Evolutionary conservation across 2,888 invertebrate genomes (phyloP).

Genomic region (Agriotes lineatus): DNA sequence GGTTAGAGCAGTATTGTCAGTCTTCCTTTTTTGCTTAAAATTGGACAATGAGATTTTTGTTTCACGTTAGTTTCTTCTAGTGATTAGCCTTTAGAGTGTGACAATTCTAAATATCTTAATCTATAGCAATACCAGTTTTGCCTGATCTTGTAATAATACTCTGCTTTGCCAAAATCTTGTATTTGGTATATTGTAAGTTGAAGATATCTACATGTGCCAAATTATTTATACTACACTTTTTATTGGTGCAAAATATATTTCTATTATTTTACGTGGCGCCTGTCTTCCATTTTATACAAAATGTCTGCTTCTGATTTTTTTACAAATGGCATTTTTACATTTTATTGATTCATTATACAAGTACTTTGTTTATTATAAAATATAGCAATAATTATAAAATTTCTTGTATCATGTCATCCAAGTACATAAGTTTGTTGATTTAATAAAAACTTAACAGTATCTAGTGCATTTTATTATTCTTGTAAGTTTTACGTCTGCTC

Average conservation of each 20-base stretch:
- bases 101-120: conserved; percentile 56
- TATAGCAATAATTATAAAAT: conserved; percentile 43
- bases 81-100: conserved; percentile 44
- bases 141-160: conserved; percentile 62
- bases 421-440: conserved; percentile 44
- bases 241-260: conserved; percentile 51
- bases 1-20: conserved; percentile 38
- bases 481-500: no score
- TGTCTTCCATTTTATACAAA: conserved; percentile 62
- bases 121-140: conserved; percentile 64
- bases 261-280: conserved; percentile 53
- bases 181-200: conserved; percentile 41
- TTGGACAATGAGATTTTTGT: conserved; percentile 37
- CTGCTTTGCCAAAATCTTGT: conserved; percentile 57
- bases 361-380: conserved; percentile 35
- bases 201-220: conserved; percentile 50
- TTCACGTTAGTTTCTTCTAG: conserved; percentile 31
- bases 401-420: conserved; percentile 40
- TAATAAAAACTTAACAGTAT: conserved; percentile 39
- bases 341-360: conserved; percentile 26
- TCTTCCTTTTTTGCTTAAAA: conserved; percentile 43
- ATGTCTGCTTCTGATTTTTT: conserved; percentile 27
- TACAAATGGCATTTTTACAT: conserved; percentile 2
- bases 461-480: no score
- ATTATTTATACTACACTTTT: conserved; percentile 47